Base-by-base conservation (phyloP, 2,888 invertebrate species). In the Polydrusus tereticollis region DNA sequence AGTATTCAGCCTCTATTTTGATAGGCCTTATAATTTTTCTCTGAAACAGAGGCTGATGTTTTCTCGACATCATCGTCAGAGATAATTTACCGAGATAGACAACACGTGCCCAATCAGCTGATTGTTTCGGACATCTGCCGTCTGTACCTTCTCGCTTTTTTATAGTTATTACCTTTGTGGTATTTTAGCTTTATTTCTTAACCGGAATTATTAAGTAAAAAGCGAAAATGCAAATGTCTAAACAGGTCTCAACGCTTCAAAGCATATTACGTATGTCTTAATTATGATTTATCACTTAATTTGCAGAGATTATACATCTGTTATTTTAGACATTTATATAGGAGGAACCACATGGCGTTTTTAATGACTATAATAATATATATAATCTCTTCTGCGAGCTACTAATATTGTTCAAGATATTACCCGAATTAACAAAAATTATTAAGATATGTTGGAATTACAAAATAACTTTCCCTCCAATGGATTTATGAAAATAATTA, bases 101-200 rank as follows among this genome's bases (percentile, higher is more conserved):
- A 74, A 74, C 78, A 78, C 77, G 78, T 75, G 78, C 73, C 75
- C 76, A 74, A 77, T 78, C 77, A 78, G 75, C 76, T 77, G 77
- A 77, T 77, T 74, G 72, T 65, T 73, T 75, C 63, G 72, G 67
- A 74, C 77, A 77, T 77, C 77, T 77, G 78, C 77, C 75, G 72
- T 76, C 70, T 68, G 62, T 59, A 18, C 50, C 59, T 55, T 67
- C 59, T 57, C 58, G 58, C 63, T 52, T 69, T 52, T 72, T 74
- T 71, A 68, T 59, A 21, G 43, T 68, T 73, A 70, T 74, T 72
- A 65, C 65, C 50, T 58, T 60, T 47, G 67, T 33, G 50, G 67
- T 47, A 47, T 41, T 60, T 73, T 20, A 36, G 66, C 26, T 62
- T 69, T 63, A 41, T 57, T 12, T 18, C 47, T 52, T 41, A 43